A percentile compares a stretch with the other conserved stretches of the same genome.
Conservation (phyloP, 1,140 invertebrate genomes). For the Thalassaphorura encarpata region DNA sequence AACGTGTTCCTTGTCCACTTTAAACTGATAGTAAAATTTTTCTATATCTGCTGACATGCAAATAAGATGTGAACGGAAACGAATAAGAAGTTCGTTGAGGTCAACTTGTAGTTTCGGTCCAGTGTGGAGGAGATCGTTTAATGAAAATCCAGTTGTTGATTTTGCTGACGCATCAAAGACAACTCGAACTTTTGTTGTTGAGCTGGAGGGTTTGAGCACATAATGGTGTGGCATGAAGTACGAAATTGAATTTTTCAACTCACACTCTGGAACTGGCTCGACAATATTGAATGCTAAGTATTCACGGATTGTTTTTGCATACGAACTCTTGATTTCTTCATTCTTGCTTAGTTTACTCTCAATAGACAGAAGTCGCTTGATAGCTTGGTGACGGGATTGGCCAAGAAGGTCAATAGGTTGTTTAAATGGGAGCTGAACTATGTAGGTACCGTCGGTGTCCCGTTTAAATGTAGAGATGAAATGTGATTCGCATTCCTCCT, state of each 20-base stretch:
- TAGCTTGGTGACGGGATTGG: neutral
- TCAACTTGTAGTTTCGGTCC: conserved; percentile 20
- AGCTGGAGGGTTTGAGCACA: conserved; percentile 14
- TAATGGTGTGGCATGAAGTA: conserved; percentile 31
- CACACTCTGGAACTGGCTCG: too few species aligned
- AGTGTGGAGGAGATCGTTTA: conserved; percentile 23
- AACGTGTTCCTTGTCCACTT: neutral
- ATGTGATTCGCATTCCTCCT: neutral
- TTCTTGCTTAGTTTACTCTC: too few species aligned
- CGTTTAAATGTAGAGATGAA: neutral
- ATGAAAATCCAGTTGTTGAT: conserved; percentile 11
- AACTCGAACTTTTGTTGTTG: conserved; percentile 26
- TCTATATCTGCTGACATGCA: conserved; percentile 29
- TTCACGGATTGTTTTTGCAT: too few species aligned
- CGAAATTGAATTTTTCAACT: too few species aligned
- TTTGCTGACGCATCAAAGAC: conserved; percentile 28
- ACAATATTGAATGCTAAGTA: too few species aligned
- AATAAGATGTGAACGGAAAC: conserved; percentile 19
- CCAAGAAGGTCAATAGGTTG: neutral
- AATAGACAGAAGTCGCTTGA: neutral
- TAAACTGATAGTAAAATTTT: conserved; percentile 31
- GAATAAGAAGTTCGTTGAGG: conserved; percentile 4
- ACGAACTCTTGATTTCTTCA: too few species aligned
- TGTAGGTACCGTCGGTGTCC: neutral
- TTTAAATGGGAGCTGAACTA: neutral